Evolutionary conservation across 1,140 invertebrate genomes (phyloP).

Genomic region (Panonychus citri): DNA sequence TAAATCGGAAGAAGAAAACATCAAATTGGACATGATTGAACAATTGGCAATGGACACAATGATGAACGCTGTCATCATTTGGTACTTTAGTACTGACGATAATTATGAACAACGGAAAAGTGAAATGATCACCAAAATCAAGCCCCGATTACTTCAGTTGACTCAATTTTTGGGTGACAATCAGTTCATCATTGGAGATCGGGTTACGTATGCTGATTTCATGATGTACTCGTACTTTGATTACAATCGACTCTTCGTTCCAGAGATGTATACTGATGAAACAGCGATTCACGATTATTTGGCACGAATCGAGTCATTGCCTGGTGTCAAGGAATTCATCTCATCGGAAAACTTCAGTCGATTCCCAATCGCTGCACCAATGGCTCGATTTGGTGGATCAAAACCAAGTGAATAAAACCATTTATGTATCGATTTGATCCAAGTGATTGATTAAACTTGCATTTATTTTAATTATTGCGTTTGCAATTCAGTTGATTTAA

Average conservation of each 20-base stretch:
- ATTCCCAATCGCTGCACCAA: neutral
- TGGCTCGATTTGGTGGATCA: no score
- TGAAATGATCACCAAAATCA: no score
- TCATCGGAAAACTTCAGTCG: neutral
- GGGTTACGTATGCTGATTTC: constrained; percentile 30
- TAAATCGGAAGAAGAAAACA: constrained; percentile 22
- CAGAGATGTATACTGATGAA: neutral
- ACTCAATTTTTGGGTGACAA: constrained; percentile 22
- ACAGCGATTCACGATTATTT: neutral
- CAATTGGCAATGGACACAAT: constrained; percentile 22
- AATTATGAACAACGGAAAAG: no score
- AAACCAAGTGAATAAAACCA: no score
- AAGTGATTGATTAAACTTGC: no score
- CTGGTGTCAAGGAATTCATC: neutral
- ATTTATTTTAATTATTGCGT: no score
- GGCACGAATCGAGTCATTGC: neutral
- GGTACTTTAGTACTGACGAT: no score
- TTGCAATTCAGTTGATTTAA: no score
- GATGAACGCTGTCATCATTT: no score
- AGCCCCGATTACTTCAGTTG: no score
- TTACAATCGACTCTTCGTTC: constrained; percentile 14
- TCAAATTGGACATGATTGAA: constrained; percentile 24
- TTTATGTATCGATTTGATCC: no score
- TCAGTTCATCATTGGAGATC: constrained; percentile 25
- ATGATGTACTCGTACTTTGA: constrained; percentile 28